A percentile compares a stretch with the other conserved stretches of the same genome.
phyloP scores from a whole-genome alignment of 1,140 invertebrate genomes.

The Dolichoris vasculosae region DNA sequence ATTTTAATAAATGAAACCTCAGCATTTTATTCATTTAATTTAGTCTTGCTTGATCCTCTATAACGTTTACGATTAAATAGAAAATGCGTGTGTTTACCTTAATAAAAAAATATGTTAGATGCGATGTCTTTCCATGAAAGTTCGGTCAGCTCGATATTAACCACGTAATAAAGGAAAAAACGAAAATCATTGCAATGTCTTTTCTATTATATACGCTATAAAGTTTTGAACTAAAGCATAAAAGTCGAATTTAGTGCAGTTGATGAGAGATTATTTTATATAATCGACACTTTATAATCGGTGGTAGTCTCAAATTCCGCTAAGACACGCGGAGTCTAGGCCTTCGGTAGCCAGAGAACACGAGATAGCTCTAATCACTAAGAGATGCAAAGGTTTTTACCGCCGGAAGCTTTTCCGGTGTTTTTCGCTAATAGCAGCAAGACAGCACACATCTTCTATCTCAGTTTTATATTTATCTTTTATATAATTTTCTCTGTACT shows the following conservation, averaged over 20 bases:
- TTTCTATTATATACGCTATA: slow-evolving; percentile 28
- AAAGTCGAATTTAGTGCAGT: slow-evolving; percentile 13
- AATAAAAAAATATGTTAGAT: slow-evolving; percentile 25
- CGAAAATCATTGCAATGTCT: slow-evolving; percentile 3
- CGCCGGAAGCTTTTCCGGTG: not conserved
- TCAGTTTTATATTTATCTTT: slow-evolving; percentile 4
- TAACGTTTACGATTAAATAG: slow-evolving; percentile 34
- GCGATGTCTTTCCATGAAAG: slow-evolving; percentile 35
- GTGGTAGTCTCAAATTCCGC: slow-evolving; percentile 21
- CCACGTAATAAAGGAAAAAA: slow-evolving; percentile 30
- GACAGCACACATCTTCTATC: slow-evolving; percentile 9
- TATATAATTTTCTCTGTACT: slow-evolving; percentile 5
- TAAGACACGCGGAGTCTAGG: not conserved
- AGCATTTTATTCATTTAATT: slow-evolving; percentile 50
- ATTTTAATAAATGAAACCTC: slow-evolving; percentile 49
- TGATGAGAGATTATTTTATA: slow-evolving; percentile 29
- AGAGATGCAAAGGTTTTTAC: slow-evolving; percentile 4
- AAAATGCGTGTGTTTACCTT: slow-evolving; percentile 22
- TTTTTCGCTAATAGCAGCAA: not conserved
- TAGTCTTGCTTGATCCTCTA: slow-evolving; percentile 37
- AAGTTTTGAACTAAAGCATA: slow-evolving; percentile 36
- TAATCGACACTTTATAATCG: slow-evolving; percentile 38
- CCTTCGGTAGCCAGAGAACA: slow-evolving; percentile 36
- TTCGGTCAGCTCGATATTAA: slow-evolving; percentile 34
- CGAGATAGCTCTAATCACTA: slow-evolving; percentile 39